Evolutionary conservation across 2,888 invertebrate species (phyloP).

Genomic region (Oscheius sp.): DNA sequence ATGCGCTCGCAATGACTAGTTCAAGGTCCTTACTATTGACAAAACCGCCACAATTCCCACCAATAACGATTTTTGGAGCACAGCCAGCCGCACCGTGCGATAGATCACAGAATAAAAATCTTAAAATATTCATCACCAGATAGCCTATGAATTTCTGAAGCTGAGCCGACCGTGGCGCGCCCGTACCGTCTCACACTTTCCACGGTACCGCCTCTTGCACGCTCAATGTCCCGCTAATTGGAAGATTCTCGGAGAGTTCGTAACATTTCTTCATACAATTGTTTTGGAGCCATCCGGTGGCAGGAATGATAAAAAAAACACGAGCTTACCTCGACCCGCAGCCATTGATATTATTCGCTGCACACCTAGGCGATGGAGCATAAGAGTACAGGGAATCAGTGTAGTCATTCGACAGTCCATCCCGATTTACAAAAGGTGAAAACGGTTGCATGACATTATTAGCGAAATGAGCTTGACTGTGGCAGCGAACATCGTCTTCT

Average conservation of each 20-base stretch:
- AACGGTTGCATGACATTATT: conserved; percentile 60
- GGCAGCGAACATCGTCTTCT: conserved; percentile 52
- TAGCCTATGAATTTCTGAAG: too few species aligned
- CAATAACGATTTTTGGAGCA: conserved; percentile 60
- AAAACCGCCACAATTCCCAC: conserved; percentile 64
- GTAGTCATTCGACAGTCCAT: conserved; percentile 66
- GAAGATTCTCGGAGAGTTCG: too few species aligned
- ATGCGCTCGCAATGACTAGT: background rate
- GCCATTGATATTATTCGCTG: conserved; percentile 40
- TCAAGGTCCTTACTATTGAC: conserved; percentile 34
- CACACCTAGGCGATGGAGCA: conserved; percentile 60
- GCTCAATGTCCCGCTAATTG: too few species aligned
- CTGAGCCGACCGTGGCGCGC: too few species aligned
- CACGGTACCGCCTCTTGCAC: too few species aligned
- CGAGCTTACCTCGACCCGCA: conserved; percentile 49
- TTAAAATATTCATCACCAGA: conserved; percentile 26
- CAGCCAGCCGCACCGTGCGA: conserved; percentile 57
- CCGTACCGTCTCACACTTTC: too few species aligned
- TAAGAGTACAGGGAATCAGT: conserved; percentile 61
- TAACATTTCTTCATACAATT: too few species aligned
- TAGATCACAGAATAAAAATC: conserved; percentile 61
- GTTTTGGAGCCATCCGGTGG: too few species aligned
- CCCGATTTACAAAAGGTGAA: conserved; percentile 61
- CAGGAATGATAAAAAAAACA: too few species aligned
- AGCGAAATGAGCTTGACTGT: conserved; percentile 54